Percentiles rank a stretch among this genome's conserved stretches.
Evolutionary conservation across 53 echinoderm and acorn worm genomes (phyloP).

Genomic region (Astropecten irregularis): DNA sequence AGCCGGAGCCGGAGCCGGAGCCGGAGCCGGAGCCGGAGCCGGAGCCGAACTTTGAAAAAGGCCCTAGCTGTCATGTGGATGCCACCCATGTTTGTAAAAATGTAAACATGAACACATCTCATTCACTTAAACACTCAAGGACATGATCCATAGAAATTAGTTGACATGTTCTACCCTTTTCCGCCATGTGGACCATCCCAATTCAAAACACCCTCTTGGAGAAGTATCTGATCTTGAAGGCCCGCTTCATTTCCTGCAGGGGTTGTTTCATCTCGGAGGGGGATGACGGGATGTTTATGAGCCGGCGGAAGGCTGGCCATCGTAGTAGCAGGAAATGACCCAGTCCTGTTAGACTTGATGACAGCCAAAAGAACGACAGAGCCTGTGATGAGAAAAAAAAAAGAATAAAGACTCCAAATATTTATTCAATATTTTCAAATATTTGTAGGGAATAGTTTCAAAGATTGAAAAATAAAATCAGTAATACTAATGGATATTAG

Average conservation of each 20-base stretch:
- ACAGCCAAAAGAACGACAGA: conserved; percentile 81
- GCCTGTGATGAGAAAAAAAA: conserved; percentile 51
- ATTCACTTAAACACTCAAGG: too few species aligned
- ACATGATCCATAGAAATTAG: too few species aligned
- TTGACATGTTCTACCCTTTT: neutral
- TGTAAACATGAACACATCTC: too few species aligned
- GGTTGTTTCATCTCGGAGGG: conserved; percentile 93
- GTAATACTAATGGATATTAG: too few species aligned
- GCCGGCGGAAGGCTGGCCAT: conserved; percentile 58
- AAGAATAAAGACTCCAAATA: neutral
- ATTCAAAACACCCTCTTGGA: conserved; percentile 71
- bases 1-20: too few species aligned
- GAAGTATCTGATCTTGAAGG: conserved; percentile 69
- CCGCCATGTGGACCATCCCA: neutral
- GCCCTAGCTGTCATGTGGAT: too few species aligned
- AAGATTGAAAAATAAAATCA: too few species aligned
- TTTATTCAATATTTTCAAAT: too few species aligned
- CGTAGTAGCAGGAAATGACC: conserved; percentile 73
- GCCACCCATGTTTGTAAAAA: too few species aligned
- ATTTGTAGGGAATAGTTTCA: too few species aligned
- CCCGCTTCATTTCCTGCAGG: conserved; percentile 67
- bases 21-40: too few species aligned
- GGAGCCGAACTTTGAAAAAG: too few species aligned
- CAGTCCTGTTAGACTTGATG: conserved; percentile 76
- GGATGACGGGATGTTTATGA: conserved; percentile 67